Evolutionary conservation across 2,113 vertebrate genomes (phyloP).

Genomic region (Oceanites oceanicus): DNA sequence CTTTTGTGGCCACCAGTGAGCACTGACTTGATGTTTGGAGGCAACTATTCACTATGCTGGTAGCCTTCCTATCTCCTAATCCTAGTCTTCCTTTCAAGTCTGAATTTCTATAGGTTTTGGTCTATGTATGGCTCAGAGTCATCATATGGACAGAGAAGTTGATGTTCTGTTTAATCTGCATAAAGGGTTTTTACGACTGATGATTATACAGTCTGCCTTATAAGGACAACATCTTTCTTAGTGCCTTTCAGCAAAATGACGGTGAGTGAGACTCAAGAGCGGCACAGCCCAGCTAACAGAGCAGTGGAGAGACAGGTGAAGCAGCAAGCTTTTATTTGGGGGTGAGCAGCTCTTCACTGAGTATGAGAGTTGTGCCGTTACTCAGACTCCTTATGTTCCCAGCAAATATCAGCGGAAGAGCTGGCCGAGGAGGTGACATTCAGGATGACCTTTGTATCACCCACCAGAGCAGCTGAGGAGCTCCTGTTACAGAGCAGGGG

Average conservation of each 20-base stretch:
- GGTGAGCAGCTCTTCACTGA: neutral
- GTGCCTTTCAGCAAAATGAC: neutral
- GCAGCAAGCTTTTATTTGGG: neutral
- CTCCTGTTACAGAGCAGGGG: constrained; percentile 70
- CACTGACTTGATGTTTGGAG: neutral
- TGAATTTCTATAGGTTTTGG: neutral
- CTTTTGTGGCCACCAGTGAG: neutral
- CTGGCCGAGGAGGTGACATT: constrained; percentile 3
- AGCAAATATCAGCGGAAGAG: neutral
- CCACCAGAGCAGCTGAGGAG: constrained; percentile 71
- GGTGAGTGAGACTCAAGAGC: neutral
- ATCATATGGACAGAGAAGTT: neutral
- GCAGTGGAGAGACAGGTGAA: neutral
- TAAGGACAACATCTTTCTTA: neutral
- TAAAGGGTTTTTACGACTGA: neutral
- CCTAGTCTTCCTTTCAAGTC: neutral
- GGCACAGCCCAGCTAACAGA: neutral
- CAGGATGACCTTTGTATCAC: constrained; percentile 64
- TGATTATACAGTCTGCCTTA: neutral
- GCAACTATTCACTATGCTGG: neutral
- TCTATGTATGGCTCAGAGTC: neutral
- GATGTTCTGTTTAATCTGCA: neutral
- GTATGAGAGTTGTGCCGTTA: neutral
- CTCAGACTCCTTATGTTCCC: neutral
- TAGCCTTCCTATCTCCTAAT: neutral